Conservation (phyloP, 2,797 vertebrate genomes). For the Macropus fuliginosus region DNA sequence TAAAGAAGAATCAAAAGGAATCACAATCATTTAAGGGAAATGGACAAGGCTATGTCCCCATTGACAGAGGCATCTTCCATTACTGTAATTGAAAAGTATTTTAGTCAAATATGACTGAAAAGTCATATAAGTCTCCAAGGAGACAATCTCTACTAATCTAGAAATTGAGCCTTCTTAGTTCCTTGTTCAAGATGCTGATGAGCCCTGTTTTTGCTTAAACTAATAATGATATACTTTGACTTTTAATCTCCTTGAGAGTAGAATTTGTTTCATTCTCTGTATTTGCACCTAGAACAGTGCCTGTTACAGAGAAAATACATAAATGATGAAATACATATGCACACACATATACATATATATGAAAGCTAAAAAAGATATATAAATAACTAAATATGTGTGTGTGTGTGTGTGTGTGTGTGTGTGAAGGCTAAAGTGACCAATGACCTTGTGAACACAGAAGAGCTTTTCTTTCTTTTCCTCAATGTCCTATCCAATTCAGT, state of each 20-base stretch:
- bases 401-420: no score
- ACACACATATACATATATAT: no score
- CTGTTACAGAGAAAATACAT: background rate
- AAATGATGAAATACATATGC: background rate
- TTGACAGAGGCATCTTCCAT: background rate
- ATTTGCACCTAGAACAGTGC: no score
- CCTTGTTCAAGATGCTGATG: background rate
- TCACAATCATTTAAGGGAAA: background rate
- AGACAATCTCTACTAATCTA: background rate
- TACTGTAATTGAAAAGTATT: constrained; percentile 37
- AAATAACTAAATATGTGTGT: no score
- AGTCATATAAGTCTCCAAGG: background rate
- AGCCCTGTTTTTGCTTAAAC: background rate
- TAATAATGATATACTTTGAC: background rate
- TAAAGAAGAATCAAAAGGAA: constrained; percentile 15
- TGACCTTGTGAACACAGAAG: background rate
- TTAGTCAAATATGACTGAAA: background rate
- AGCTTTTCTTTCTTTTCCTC: background rate
- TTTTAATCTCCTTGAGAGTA: background rate
- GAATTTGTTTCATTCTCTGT: background rate
- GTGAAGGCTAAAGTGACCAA: background rate
- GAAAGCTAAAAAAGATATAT: no score
- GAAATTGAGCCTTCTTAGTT: background rate
- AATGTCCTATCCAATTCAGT: background rate
- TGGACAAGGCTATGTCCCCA: background rate